Conservation (phyloP, 2,797 vertebrate species). For the Acanthurus tractus region DNA sequence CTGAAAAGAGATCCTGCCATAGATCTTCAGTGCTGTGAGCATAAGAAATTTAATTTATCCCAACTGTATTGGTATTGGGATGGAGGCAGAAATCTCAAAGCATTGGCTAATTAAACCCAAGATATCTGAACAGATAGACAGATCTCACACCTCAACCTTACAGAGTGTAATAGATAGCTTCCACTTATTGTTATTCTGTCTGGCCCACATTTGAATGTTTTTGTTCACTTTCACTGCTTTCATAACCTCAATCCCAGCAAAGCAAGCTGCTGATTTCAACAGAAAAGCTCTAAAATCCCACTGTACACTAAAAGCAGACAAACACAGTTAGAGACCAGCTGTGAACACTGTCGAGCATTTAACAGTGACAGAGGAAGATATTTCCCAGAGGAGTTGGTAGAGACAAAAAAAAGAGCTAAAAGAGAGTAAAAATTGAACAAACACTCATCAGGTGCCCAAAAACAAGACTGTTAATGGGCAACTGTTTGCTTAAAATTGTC, state of each 20-base stretch:
- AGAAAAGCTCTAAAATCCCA: neutral
- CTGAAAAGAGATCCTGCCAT: constrained; percentile 22
- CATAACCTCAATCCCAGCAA: neutral
- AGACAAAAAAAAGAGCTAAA: neutral
- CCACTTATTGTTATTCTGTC: no score
- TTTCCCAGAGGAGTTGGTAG: neutral
- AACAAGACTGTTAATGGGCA: neutral
- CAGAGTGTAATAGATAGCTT: no score
- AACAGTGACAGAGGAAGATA: neutral
- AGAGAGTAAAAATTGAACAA: neutral
- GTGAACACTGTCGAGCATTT: neutral
- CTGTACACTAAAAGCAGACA: neutral
- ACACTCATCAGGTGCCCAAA: neutral
- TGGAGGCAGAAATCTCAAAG: constrained; percentile 1
- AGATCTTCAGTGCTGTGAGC: constrained; percentile 3
- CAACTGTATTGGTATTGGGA: neutral
- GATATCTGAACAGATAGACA: constrained; percentile 3
- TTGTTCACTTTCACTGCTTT: no score
- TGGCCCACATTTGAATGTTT: no score
- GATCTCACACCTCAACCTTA: no score
- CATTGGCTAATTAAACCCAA: neutral
- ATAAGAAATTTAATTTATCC: constrained; percentile 6
- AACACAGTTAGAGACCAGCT: neutral
- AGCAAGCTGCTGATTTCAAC: neutral
- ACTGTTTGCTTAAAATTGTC: no score